Percentiles rank a stretch among this genome's conserved stretches.
Evolutionary conservation across 1,140 invertebrate genomes (phyloP).

Genomic region (Drosophila tani): DNA sequence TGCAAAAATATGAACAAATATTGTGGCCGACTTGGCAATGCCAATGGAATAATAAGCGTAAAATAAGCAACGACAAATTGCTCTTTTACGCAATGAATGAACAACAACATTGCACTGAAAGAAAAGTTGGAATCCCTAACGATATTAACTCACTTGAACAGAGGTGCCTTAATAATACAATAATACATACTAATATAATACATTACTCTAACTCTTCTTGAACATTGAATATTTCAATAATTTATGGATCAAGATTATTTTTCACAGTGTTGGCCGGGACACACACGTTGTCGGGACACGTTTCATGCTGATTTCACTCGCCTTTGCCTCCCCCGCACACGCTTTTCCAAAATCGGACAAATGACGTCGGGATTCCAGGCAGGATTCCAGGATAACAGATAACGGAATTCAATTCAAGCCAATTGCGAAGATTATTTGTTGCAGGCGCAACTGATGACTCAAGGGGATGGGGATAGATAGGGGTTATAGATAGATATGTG

Average conservation of each 20-base stretch:
- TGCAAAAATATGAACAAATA: conserved; percentile 42
- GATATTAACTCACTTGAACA: neutral
- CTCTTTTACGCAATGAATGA: conserved; percentile 42
- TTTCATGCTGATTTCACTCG: conserved; percentile 38
- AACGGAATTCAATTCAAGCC: conserved; percentile 23
- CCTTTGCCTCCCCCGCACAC: neutral
- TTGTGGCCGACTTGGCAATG: conserved; percentile 32
- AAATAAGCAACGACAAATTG: conserved; percentile 49
- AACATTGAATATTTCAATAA: neutral
- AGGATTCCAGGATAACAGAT: conserved; percentile 28
- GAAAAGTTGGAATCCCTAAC: neutral
- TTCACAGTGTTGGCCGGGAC: neutral
- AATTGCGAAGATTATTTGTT: conserved; percentile 26
- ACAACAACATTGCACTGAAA: conserved; percentile 8
- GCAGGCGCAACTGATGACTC: conserved; percentile 8
- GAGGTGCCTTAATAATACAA: neutral
- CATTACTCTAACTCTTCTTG: no score
- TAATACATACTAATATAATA: no score
- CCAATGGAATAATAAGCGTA: conserved; percentile 46
- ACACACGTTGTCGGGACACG: conserved; percentile 60
- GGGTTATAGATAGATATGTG: neutral
- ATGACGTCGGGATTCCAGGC: conserved; percentile 20
- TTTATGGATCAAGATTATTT: neutral
- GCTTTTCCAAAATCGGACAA: conserved; percentile 17
- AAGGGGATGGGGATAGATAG: neutral